phyloP scores from a whole-genome alignment of 2,888 invertebrate genomes.

The Leucozona laternaria region DNA sequence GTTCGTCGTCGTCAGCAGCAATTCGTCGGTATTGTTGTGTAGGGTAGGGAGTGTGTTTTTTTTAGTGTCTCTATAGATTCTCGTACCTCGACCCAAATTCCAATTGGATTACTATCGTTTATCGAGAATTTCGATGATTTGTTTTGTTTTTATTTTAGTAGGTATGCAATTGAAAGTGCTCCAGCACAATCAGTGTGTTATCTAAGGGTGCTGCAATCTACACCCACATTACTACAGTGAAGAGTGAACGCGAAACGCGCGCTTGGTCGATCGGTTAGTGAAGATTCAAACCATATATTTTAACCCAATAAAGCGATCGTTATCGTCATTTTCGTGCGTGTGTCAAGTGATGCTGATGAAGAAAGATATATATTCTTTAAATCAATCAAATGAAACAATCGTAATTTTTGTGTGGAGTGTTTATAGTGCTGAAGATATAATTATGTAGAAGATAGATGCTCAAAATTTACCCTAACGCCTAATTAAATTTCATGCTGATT shows the following conservation, averaged over 20 bases:
- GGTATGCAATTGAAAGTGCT: not conserved
- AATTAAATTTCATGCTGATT: not conserved
- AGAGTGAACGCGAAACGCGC: not conserved
- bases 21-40: conserved; percentile 67
- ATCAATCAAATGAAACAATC: conserved; percentile 5
- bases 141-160: not conserved
- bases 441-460: not conserved
- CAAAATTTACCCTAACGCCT: not conserved
- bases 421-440: not conserved
- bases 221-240: not conserved
- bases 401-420: no score
- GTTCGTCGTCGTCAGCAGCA: conserved; percentile 55
- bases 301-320: not conserved
- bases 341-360: not conserved
- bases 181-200: conserved; percentile 3
- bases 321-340: not conserved
- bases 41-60: conserved; percentile 18
- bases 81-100: conserved; percentile 21
- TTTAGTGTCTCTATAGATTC: conserved; percentile 20
- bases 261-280: conserved; percentile 4
- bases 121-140: conserved; percentile 18
- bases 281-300: conserved; percentile 26
- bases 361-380: not conserved
- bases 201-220: not conserved
- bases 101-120: conserved; percentile 47